Evolutionary conservation across 2,797 vertebrate genomes (phyloP).

Genomic region (Ibycter americanus): DNA sequence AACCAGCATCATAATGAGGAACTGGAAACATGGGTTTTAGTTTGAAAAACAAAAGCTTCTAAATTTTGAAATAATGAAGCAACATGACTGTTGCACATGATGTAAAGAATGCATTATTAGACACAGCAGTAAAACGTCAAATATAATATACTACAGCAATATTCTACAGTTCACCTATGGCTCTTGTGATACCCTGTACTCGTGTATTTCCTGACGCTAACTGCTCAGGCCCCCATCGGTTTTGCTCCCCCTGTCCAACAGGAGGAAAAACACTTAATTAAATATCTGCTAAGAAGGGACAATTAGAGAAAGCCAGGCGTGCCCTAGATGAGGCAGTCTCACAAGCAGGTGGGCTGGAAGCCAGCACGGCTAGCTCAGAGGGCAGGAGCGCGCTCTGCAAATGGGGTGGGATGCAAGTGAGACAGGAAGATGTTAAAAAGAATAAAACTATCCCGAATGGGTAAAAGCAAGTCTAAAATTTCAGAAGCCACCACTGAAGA

Average conservation of each 20-base stretch:
- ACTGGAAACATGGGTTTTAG: background rate
- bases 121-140: slow-evolving; percentile 56
- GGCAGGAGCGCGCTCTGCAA: background rate
- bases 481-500: background rate
- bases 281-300: background rate
- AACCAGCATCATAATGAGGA: slow-evolving; percentile 50
- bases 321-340: background rate
- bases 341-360: background rate
- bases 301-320: background rate
- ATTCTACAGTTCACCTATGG: slow-evolving; percentile 41
- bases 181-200: slow-evolving; percentile 33
- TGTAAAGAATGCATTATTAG: slow-evolving; percentile 5
- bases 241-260: slow-evolving; percentile 17
- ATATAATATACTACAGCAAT: slow-evolving; percentile 24
- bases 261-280: slow-evolving; percentile 41
- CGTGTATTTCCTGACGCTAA: slow-evolving; percentile 37
- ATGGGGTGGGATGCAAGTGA: background rate
- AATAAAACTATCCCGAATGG: background rate
- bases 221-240: slow-evolving; percentile 43
- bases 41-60: slow-evolving; percentile 39
- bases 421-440: background rate
- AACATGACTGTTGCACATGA: background rate
- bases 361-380: background rate
- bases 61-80: slow-evolving; percentile 55
- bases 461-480: background rate